These are phyloP conservation scores for Aspidiotus destructor DNA, from an alignment of 2,888 invertebrate genomes.

Conservation along the genomic window DNA sequence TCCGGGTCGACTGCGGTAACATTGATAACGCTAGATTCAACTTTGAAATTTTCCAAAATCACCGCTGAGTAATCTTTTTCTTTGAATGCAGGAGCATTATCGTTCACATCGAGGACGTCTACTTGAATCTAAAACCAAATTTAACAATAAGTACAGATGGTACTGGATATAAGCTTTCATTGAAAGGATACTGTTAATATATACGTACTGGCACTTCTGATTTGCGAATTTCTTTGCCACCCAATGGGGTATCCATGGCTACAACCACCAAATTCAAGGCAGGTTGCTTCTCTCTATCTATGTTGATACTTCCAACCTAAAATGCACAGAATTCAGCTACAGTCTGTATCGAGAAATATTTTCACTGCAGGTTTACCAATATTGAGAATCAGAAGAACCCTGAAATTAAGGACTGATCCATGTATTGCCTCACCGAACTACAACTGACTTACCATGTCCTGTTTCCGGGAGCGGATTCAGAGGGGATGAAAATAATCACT, in stretches of 20 bases:
- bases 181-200: too few species aligned
- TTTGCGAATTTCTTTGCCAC: slow-evolving; percentile 57
- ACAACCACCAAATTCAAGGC: slow-evolving; percentile 59
- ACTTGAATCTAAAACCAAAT: slow-evolving; percentile 51
- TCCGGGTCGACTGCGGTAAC: slow-evolving; percentile 70
- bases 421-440: too few species aligned
- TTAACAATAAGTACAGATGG: too few species aligned
- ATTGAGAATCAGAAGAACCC: too few species aligned
- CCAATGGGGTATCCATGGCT: slow-evolving; percentile 63
- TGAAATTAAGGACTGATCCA: too few species aligned
- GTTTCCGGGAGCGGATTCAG: too few species aligned
- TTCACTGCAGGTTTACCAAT: too few species aligned
- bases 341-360: too few species aligned
- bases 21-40: too few species aligned
- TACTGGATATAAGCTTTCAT: too few species aligned
- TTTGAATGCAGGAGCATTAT: slow-evolving; percentile 61
- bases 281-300: slow-evolving; percentile 44
- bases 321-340: not conserved
- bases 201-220: slow-evolving; percentile 44
- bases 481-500: too few species aligned
- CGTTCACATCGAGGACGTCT: slow-evolving; percentile 67
- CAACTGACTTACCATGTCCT: too few species aligned
- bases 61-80: slow-evolving; percentile 59
- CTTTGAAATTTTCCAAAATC: slow-evolving; percentile 60
- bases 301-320: slow-evolving; percentile 37